Evolutionary conservation across 2,797 vertebrate genomes (phyloP), one percentile per base, ranked within the genome.

Genomic region (Xerus rutilus): DNA sequence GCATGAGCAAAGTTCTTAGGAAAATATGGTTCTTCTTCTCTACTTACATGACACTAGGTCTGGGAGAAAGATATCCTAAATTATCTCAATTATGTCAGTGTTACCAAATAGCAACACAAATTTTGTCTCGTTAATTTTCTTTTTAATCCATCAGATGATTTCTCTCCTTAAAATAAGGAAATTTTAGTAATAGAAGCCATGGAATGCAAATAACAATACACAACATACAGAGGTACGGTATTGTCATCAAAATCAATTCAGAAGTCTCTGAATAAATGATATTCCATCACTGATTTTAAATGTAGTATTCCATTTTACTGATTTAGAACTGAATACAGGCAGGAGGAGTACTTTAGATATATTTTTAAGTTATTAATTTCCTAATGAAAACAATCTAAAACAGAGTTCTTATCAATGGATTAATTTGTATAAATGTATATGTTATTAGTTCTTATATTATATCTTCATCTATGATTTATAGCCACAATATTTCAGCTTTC

Each of bases 401-500:
- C 9, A 79, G 91, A 90, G 39, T 69, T 82, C 3, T 77, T 64
- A 65, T 65, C 21, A 65, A 87, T 89, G 4, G 14, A 72, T 67
- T 91, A 65, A 72, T 96, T 93, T 79, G 18, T 83, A 65, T 54
- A 96, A 93, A 88, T 32, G 15, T 32, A 73, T 65, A 73, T 65
- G 28, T 30, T 95, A 73, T 92, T 90, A 94, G 77, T 81, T 91
- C 52, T 92, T 32, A n/a, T 65, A 69, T 89, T 92, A 85, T 74
- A 92, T 89, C 91, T 85, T 92, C 28, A 43, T 70, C 0, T 65
- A 79, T 64, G 79, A 96, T 89, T 94, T 64, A 67, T 90, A 92
- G 20, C 35, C 76, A 52, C 2, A 79, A 73, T 91, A 96, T 88
- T 89, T 97, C 73, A 96, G 57, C 43, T 94, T 95, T 92, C 20